phyloP scores from a whole-genome alignment of 2,888 invertebrate genomes.

The Himalopsyche kuldschensis region DNA sequence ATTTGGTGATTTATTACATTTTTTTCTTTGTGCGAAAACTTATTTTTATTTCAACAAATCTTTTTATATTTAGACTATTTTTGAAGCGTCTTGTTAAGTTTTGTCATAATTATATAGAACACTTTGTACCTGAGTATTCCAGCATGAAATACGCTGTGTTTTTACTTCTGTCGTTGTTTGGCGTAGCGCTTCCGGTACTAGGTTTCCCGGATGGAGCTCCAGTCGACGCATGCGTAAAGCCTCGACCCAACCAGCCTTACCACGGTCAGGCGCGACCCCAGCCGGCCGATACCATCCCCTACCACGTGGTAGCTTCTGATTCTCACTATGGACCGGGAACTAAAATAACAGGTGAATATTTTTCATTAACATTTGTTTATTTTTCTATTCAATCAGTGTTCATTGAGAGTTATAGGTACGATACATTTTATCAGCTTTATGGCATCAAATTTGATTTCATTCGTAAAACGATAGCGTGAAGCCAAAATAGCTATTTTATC shows the following conservation, averaged over 20 bases:
- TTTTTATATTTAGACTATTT: no score
- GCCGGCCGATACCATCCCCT: constrained; percentile 66
- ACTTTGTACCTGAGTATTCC: neutral
- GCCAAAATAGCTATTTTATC: no score
- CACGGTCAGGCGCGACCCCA: constrained; percentile 74
- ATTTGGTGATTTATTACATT: no score
- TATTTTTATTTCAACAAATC: no score
- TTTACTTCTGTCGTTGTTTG: neutral
- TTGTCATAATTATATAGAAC: neutral
- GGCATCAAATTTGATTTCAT: no score
- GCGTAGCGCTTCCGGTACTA: neutral
- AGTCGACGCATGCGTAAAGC: constrained; percentile 77
- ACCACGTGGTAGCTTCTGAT: constrained; percentile 67
- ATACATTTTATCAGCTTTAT: no score
- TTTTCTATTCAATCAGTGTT: no score
- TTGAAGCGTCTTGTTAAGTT: no score
- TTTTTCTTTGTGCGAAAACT: no score
- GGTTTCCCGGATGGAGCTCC: constrained; percentile 80
- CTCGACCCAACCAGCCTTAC: constrained; percentile 73
- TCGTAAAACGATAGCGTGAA: no score
- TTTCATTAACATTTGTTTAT: no score
- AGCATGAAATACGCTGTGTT: neutral
- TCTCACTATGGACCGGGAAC: constrained; percentile 68
- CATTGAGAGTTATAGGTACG: no score
- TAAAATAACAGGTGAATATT: constrained; percentile 70